Evolutionary conservation across 2,888 invertebrate genomes (phyloP), one percentile per base, ranked within the genome.

Genomic region (Standfussiana lucernea): DNA sequence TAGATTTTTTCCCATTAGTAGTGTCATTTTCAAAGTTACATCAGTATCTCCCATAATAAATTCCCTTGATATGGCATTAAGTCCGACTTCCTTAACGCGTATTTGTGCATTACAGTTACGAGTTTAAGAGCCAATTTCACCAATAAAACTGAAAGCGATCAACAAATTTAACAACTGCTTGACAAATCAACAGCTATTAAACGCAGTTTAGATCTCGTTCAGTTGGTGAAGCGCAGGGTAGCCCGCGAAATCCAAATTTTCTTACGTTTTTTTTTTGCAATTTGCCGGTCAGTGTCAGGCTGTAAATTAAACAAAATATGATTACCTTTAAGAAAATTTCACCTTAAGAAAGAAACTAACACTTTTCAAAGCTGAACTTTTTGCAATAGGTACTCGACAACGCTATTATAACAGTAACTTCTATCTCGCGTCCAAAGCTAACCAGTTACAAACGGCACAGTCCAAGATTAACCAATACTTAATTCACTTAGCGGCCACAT

Each of bases 401-500:
- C 37, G 32, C 21, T 2, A 42, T 42, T 21, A n/a, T 18, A 61
- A 18, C 10, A 75, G 82, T 18, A 80, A 56, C 76, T 24, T 84
- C 72, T 76, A 69, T 13, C 73, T 77, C 47, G 32, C 37, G 80
- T 80, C 80, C 1, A 69, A 56, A 72, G 11, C 35, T 32, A 77
- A 86, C 82, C 77, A 47, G 79, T 80, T 82, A 47, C 72, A 73
- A 82, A 66, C 66, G 77, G 80, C 69, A 85, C 76, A 82, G 65
- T 78, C 56, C 72, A 75, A 71, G 75, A 81, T 86, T 89, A 79
- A 80, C 88, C 83, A 87, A 83, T 74, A 79, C 77, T 86, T 89
- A 88, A 89, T 89, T 86, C 83, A 83, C 70, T 86, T 89, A 83
- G 72, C 73, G 82, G 65, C 77, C 79, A 69, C 83, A 88, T 82